A percentile compares a stretch with the other conserved stretches of the same genome.
Conservation (phyloP, 2,797 vertebrate species). For the Zalophus californianus region DNA sequence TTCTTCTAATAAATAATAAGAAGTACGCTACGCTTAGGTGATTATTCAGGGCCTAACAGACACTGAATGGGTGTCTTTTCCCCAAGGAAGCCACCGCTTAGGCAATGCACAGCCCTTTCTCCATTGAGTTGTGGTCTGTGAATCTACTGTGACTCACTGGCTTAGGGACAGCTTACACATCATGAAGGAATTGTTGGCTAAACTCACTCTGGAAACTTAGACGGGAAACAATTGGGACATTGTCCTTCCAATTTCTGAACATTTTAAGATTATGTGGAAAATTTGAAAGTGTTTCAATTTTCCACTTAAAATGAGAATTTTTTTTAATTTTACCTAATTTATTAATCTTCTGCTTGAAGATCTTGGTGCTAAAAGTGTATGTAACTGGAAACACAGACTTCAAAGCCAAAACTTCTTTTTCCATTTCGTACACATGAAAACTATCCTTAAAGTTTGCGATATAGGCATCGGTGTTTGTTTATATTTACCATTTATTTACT, state of each 20-base stretch:
- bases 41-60: background rate
- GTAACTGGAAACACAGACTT: background rate
- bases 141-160: background rate
- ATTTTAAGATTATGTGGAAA: background rate
- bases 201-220: background rate
- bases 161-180: background rate
- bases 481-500: background rate
- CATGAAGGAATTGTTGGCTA: background rate
- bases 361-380: background rate
- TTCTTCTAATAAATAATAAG: background rate
- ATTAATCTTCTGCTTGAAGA: background rate
- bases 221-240: background rate
- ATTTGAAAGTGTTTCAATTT: conserved; percentile 27
- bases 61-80: background rate
- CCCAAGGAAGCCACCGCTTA: background rate
- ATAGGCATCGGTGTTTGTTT: background rate
- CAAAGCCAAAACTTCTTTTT: background rate
- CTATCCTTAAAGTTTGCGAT: background rate
- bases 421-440: background rate
- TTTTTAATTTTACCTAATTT: conserved; percentile 42
- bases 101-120: background rate
- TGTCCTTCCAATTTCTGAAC: background rate
- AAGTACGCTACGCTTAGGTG: background rate
- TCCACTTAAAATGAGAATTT: background rate
- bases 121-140: background rate